Conservation (phyloP, 2,113 vertebrate species). For the Rhinolophus sinicus region DNA sequence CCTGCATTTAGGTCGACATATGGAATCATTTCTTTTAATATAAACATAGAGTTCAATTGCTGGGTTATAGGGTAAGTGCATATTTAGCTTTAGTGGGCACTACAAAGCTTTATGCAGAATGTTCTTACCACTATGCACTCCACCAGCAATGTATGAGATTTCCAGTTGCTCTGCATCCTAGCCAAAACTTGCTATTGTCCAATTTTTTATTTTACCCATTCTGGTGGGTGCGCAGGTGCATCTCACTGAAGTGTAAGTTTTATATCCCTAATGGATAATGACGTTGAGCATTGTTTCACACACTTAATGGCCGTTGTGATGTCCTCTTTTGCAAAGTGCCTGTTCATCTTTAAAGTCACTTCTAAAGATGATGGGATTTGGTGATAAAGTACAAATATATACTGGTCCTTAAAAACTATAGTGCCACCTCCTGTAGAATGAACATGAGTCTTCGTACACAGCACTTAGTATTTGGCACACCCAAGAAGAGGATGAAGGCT, state of each 20-base stretch:
- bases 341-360: neutral
- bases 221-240: neutral
- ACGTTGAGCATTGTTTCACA: neutral
- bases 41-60: neutral
- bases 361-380: neutral
- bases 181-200: too few species aligned
- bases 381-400: neutral
- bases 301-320: neutral
- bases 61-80: neutral
- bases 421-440: neutral
- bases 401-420: neutral
- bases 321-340: neutral
- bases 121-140: neutral
- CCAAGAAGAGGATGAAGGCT: neutral
- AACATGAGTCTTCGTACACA: neutral
- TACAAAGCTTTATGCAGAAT: neutral
- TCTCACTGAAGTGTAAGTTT: neutral
- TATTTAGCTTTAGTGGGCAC: neutral
- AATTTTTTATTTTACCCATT: neutral
- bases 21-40: neutral
- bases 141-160: accelerated
- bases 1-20: neutral
- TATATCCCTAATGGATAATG: neutral
- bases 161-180: neutral
- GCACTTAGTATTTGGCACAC: too few species aligned